Percentiles rank a stretch among this genome's conserved stretches.
These are phyloP conservation scores for Eristalis pertinax DNA, from an alignment of 2,888 invertebrate species.

Conservation along the genomic window DNA sequence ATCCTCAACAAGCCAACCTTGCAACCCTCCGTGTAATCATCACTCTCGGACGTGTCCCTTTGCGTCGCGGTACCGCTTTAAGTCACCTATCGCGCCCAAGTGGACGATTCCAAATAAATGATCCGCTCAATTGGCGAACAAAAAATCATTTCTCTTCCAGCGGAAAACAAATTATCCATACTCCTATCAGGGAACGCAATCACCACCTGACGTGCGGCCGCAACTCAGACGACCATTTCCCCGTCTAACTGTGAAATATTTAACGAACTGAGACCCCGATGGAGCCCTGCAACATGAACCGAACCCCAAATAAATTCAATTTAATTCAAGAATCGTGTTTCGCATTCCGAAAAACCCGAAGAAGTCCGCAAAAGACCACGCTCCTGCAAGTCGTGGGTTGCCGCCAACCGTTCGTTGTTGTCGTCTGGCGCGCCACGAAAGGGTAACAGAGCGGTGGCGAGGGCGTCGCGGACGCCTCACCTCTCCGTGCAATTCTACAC, in stretches of 20 bases:
- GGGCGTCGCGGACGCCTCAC: too few species aligned
- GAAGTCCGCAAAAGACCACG: slow-evolving; percentile 12
- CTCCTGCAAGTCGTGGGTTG: background rate
- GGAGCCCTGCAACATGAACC: slow-evolving; percentile 24
- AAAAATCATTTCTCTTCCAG: slow-evolving; percentile 61
- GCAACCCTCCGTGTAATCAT: background rate
- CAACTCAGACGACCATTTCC: slow-evolving; percentile 22
- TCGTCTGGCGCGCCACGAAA: background rate
- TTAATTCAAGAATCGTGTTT: slow-evolving; percentile 69
- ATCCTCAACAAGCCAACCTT: background rate
- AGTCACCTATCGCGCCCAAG: background rate
- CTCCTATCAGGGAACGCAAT: slow-evolving; percentile 58
- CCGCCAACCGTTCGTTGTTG: background rate
- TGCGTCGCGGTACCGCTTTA: background rate
- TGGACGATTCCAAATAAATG: slow-evolving; percentile 45
- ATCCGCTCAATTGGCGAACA: slow-evolving; percentile 60
- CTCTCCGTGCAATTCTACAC: background rate
- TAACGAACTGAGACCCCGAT: slow-evolving; percentile 8
- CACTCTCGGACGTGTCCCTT: background rate
- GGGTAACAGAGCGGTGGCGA: background rate
- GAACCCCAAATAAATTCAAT: slow-evolving; percentile 65
- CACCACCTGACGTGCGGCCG: slow-evolving; percentile 44
- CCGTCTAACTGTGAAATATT: slow-evolving; percentile 65
- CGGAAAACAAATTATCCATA: slow-evolving; percentile 58
- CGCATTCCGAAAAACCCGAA: slow-evolving; percentile 27